Conservation (phyloP, 2,113 vertebrate genomes). For the Bagarius yarrelli region DNA sequence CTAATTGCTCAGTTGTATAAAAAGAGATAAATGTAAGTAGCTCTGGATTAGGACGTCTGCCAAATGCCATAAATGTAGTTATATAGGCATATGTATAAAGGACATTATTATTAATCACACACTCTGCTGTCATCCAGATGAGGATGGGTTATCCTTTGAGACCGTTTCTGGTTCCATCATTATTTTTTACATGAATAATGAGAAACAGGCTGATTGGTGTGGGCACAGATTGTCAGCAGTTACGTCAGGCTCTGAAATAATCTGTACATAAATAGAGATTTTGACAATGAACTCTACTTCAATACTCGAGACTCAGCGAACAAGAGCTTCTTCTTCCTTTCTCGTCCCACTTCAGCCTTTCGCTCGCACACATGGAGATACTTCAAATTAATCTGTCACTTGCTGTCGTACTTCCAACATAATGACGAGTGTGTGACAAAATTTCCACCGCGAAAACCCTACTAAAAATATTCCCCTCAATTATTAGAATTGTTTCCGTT, state of each 20-base stretch:
- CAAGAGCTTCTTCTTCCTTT: slow-evolving; percentile 26
- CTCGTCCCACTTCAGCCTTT: slow-evolving; percentile 31
- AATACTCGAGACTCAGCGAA: not conserved
- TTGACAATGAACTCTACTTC: slow-evolving; percentile 30
- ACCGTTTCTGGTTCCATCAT: not conserved
- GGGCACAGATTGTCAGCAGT: not conserved
- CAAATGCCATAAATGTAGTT: too few relatives aligned
- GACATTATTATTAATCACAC: not conserved
- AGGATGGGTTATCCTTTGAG: too few relatives aligned
- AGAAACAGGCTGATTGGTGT: not conserved
- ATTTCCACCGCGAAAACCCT: slow-evolving; percentile 41
- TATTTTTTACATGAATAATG: not conserved
- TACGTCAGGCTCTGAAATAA: not conserved
- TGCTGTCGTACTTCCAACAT: slow-evolving; percentile 37
- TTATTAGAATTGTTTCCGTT: slow-evolving; percentile 53
- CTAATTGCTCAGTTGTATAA: too few relatives aligned
- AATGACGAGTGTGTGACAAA: slow-evolving; percentile 46
- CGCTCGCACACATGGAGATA: slow-evolving; percentile 35
- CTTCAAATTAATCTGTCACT: slow-evolving; percentile 52
- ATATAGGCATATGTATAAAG: too few relatives aligned
- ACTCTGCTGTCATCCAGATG: too few relatives aligned
- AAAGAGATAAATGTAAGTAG: too few relatives aligned
- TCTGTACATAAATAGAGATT: slow-evolving; percentile 5
- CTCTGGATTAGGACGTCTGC: too few relatives aligned
- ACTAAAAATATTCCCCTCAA: slow-evolving; percentile 34